Evolutionary conservation across 2,113 vertebrate species (phyloP).

Genomic region (Pardalotus punctatus): DNA sequence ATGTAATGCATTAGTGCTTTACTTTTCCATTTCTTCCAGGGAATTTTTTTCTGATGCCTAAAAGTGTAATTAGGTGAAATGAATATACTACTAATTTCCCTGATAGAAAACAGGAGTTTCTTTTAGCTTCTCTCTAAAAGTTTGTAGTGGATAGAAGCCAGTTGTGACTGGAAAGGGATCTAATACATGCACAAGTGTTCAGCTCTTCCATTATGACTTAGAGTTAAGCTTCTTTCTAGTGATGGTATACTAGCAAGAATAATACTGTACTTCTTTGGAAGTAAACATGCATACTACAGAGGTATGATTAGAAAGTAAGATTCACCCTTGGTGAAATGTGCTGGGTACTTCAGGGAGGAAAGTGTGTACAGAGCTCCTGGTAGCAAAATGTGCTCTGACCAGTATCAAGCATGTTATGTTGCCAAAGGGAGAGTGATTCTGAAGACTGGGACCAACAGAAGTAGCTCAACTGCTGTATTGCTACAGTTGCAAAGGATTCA

Average conservation of each 20-base stretch:
- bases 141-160: neutral
- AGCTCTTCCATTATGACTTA: neutral
- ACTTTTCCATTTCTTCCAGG: neutral
- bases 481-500: neutral
- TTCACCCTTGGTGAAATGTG: neutral
- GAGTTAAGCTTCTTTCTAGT: neutral
- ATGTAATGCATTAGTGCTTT: neutral
- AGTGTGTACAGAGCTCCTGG: neutral
- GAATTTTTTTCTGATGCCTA: neutral
- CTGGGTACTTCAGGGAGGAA: neutral
- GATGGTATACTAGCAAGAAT: neutral
- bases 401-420: neutral
- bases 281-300: neutral
- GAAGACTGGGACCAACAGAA: neutral
- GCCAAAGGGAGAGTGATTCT: neutral
- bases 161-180: neutral
- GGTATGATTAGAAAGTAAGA: neutral
- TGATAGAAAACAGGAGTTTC: neutral
- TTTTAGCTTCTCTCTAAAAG: neutral
- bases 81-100: neutral
- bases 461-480: neutral
- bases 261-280: neutral
- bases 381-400: neutral
- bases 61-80: neutral
- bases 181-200: neutral